Conservation (phyloP, 2,888 invertebrate genomes). For the Phymatocera aterrima region DNA sequence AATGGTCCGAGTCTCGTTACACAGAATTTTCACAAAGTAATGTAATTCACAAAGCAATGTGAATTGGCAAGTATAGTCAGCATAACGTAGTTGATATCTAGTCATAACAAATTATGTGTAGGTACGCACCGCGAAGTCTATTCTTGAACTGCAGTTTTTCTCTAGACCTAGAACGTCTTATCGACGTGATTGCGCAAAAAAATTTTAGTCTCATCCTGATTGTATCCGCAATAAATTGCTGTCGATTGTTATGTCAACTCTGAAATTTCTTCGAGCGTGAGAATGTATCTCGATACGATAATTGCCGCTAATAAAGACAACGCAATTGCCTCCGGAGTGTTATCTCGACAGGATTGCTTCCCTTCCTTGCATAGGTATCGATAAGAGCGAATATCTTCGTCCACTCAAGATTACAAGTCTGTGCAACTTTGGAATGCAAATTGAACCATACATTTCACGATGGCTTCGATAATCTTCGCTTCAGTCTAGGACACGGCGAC, state of each 20-base stretch:
- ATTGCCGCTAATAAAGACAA: constrained; percentile 26
- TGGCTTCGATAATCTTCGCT: not conserved
- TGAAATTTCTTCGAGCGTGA: not conserved
- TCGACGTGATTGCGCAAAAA: too few species aligned
- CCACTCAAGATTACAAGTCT: constrained; percentile 17
- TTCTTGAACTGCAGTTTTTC: not conserved
- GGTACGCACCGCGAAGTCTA: not conserved
- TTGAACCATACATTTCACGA: constrained; percentile 9
- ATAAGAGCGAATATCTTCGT: not conserved
- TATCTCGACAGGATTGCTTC: not conserved
- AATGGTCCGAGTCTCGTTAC: not conserved
- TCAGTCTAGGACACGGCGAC: not conserved
- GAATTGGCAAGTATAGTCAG: not conserved
- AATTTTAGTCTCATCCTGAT: not conserved
- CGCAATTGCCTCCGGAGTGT: constrained; percentile 16
- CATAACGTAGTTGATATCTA: not conserved
- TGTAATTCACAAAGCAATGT: not conserved
- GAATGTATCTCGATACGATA: constrained; percentile 5
- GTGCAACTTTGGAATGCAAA: constrained; percentile 25
- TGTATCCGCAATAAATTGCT: not conserved
- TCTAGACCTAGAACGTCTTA: not conserved
- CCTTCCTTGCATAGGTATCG: not conserved
- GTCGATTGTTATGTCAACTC: not conserved
- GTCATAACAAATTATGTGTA: not conserved
- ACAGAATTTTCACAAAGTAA: not conserved